Evolutionary conservation across 2,888 invertebrate species (phyloP), one percentile per base, ranked within the genome.

Genomic region (Opisthograptis luteolata): DNA sequence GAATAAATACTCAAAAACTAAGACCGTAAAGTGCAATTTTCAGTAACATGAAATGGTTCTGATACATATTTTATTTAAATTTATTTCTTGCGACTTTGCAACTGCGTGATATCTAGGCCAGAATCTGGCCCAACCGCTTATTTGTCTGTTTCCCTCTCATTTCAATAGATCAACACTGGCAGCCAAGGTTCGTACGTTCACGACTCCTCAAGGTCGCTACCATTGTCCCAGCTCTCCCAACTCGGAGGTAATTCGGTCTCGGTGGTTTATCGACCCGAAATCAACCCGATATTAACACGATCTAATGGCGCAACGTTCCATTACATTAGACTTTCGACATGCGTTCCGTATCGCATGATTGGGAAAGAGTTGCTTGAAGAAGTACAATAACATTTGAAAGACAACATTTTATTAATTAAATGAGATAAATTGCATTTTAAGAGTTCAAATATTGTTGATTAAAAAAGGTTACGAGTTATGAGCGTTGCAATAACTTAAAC

Each of bases 161-260:
- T 58, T 60, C 49, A 35, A 52, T 50, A 55, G 46, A 53, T 55
- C 56, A 50, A 58, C 54, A 53, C 52, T 48, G 24, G 41, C 34
- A 13, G 34, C 44, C 60, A 62, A 62, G 62, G 62, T 45, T 46
- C 37, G 22, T 32, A 46, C 59, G 47, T 55, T 58, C 63, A 59
- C 61, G 59, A 53, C 45, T 47, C 13, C 34, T 35, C 57, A 61
- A 63, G 63, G 63, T 43, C 56, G 46, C 12, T 44, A 32, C 43
- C 27, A 56, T 55, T 56, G 62, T 59, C 57, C 59, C 45, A 55
- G 37, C 30, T 20, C 12, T 40, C 40, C 42, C 27, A 20, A 28
- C 35, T 40, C 12, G 19, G 15, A 28, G 9, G 9, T 37, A 22
- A 9, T 12, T 31, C 13, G 39, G 43, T 39, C 15, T 31, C 13